phyloP scores from a whole-genome alignment of 1,140 invertebrate genomes.

The Cotesia typhae region DNA sequence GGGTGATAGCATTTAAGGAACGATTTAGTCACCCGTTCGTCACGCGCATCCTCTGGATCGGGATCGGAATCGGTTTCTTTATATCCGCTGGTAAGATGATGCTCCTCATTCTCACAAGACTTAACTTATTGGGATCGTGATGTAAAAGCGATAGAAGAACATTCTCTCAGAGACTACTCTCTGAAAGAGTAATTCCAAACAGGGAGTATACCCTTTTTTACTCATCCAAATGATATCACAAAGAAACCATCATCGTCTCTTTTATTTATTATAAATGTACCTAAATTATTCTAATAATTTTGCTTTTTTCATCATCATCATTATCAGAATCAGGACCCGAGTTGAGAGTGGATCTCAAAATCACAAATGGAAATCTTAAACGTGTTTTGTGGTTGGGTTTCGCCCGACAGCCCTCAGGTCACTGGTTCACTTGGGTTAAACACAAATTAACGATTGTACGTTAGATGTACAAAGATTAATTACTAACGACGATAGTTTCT shows the following conservation, averaged over 20 bases:
- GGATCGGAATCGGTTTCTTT: too few species aligned
- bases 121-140: conserved; percentile 2
- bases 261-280: too few species aligned
- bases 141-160: too few species aligned
- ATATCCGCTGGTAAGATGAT: conserved; percentile 27
- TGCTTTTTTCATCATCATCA: too few species aligned
- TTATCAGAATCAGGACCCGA: too few species aligned
- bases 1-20: conserved; percentile 51
- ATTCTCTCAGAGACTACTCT: too few species aligned
- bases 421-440: conserved; percentile 13
- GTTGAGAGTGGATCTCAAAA: conserved; percentile 6
- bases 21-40: conserved; percentile 52
- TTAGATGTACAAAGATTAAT: conserved; percentile 35
- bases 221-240: too few species aligned
- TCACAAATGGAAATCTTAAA: conserved; percentile 50
- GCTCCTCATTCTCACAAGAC: conserved; percentile 41
- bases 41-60: conserved; percentile 23
- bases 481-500: conserved; percentile 26
- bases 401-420: background rate
- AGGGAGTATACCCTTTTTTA: too few species aligned
- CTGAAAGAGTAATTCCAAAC: too few species aligned
- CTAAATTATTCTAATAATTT: too few species aligned
- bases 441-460: conserved; percentile 14
- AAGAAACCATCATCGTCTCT: too few species aligned
- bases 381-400: conserved; percentile 28